A percentile compares a stretch with the other conserved stretches of the same genome.
phyloP scores from a whole-genome alignment of 1,140 invertebrate species.

The Drosophila bipectinata region DNA sequence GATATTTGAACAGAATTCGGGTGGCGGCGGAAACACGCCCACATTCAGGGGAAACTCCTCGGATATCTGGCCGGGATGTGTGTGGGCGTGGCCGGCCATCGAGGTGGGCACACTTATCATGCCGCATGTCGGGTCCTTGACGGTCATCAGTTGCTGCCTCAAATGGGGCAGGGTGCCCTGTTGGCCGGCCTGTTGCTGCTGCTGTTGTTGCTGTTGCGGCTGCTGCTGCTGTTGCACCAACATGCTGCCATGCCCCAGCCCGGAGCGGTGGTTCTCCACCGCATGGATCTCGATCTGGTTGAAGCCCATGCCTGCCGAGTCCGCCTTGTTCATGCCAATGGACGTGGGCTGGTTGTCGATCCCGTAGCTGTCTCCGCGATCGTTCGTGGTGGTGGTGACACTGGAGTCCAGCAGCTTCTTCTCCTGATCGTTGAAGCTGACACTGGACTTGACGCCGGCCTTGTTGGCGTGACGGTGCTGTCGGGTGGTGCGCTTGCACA shows the following conservation, averaged over 20 bases:
- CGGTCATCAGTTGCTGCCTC: conserved; percentile 74
- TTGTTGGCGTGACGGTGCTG: conserved; percentile 87
- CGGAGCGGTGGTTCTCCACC: conserved; percentile 86
- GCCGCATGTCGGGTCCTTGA: conserved; percentile 75
- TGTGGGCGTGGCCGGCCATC: conserved; percentile 64
- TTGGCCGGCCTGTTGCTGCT: conserved; percentile 33
- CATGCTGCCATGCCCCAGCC: conserved; percentile 47
- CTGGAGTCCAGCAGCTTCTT: conserved; percentile 92
- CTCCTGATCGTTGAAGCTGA: conserved; percentile 93
- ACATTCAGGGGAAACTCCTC: conserved; percentile 83
- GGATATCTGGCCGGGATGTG: conserved; percentile 60
- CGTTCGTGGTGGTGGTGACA: conserved; percentile 90
- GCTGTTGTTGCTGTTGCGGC: conserved; percentile 41
- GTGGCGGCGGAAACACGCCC: conserved; percentile 87
- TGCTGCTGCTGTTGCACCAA: conserved; percentile 43
- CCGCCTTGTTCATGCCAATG: conserved; percentile 74
- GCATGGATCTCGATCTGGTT: conserved; percentile 90
- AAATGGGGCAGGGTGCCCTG: conserved; percentile 37
- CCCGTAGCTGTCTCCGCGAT: conserved; percentile 87
- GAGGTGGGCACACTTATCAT: conserved; percentile 80
- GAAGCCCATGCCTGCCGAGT: conserved; percentile 82
- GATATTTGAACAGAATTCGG: conserved; percentile 87
- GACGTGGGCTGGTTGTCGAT: conserved; percentile 85
- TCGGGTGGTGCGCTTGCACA: conserved; percentile 84
- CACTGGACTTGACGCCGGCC: conserved; percentile 87